Percentiles rank a stretch among this genome's conserved stretches.
These are phyloP conservation scores for Cladopsammia gracilis DNA, from an alignment of 64 coral and sea anemone genomes.

Conservation along the genomic window DNA sequence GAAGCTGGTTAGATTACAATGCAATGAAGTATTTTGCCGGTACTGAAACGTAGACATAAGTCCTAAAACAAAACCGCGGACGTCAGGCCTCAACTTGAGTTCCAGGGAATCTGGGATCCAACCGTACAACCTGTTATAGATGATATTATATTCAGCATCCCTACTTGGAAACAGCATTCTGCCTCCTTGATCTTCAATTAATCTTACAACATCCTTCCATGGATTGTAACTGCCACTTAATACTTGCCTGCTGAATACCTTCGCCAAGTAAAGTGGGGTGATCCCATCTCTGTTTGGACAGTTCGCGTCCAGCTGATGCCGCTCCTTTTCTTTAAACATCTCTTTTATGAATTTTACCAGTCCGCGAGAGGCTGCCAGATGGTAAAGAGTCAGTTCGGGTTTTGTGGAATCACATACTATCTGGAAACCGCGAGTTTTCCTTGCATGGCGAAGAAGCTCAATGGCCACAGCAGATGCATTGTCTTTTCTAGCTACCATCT, in stretches of 20 bases:
- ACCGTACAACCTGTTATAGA: slow-evolving; percentile 33
- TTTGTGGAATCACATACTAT: slow-evolving; percentile 12
- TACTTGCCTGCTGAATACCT: background rate
- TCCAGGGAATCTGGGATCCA: background rate
- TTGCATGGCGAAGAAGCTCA: slow-evolving; percentile 10
- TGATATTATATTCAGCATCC: background rate
- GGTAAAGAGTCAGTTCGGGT: slow-evolving; percentile 29
- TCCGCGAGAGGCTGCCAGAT: slow-evolving; percentile 45
- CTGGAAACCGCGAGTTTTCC: background rate
- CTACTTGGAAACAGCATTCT: background rate
- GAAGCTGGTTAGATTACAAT: background rate
- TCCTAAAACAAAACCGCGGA: background rate
- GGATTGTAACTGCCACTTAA: background rate
- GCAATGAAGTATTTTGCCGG: background rate
- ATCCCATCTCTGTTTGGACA: slow-evolving; percentile 55
- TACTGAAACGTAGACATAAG: background rate
- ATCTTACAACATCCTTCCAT: background rate
- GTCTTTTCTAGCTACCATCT: background rate
- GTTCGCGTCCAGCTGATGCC: background rate
- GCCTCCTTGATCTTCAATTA: slow-evolving; percentile 1
- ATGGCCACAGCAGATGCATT: background rate
- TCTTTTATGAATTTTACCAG: slow-evolving; percentile 12
- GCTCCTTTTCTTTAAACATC: slow-evolving; percentile 10
- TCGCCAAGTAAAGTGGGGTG: slow-evolving; percentile 43
- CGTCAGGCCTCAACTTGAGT: background rate